phyloP scores from a whole-genome alignment of 2,113 vertebrate genomes.

The Harpagus bidentatus region DNA sequence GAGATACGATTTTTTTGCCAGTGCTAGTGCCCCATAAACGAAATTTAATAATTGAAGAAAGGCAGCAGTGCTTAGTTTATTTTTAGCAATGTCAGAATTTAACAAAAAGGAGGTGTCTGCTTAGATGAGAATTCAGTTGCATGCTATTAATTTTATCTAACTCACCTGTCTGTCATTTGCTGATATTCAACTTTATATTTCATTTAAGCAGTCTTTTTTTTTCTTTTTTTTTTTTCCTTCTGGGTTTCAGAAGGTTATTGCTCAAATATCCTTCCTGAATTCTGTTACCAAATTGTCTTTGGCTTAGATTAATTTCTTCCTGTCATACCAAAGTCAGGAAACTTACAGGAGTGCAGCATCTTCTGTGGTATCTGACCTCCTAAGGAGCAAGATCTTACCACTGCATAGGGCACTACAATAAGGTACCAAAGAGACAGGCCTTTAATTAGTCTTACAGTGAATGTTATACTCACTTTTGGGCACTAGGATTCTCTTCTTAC shows the following conservation, averaged over 20 bases:
- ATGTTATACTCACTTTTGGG: neutral
- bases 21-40: neutral
- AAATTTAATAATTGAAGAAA: neutral
- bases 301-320: neutral
- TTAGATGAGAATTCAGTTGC: neutral
- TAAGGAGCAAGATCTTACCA: neutral
- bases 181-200: neutral
- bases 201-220: neutral
- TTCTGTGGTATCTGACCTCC: neutral
- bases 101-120: neutral
- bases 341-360: neutral
- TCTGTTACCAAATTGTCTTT: neutral
- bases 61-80: neutral
- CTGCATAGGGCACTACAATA: neutral
- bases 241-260: neutral
- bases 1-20: neutral
- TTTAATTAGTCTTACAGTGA: constrained; percentile 7
- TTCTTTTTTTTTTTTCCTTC: rapidly evolving
- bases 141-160: neutral
- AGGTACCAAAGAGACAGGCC: neutral
- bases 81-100: neutral
- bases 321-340: neutral
- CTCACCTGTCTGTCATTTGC: neutral
- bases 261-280: neutral
- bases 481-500: neutral